These are phyloP conservation scores for Pachyuromys duprasi DNA, from an alignment of 2,797 vertebrate genomes.

Conservation along the genomic window DNA sequence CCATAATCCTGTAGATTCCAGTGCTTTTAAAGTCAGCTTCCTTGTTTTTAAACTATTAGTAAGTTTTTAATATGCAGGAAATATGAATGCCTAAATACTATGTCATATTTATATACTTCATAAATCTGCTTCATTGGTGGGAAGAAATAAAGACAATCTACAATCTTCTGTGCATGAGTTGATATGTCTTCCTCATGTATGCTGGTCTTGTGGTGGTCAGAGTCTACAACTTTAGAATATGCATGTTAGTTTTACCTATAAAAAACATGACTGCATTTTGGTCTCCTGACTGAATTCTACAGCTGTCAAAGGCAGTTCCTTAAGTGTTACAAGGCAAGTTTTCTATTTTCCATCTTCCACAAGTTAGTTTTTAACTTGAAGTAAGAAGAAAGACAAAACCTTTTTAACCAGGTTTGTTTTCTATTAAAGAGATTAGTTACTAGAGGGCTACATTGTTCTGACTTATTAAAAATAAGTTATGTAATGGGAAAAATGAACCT, in stretches of 20 bases:
- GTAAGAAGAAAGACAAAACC: neutral
- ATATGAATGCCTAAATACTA: neutral
- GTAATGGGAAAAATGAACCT: constrained; percentile 31
- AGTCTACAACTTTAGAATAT: neutral
- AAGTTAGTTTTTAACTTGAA: constrained; percentile 36
- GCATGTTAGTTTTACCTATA: too few species aligned
- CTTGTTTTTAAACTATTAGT: constrained; percentile 3
- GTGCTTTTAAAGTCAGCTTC: neutral
- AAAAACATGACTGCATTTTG: neutral
- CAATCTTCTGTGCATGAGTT: neutral
- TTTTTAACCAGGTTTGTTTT: constrained; percentile 1
- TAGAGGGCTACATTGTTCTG: neutral
- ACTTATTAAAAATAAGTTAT: neutral
- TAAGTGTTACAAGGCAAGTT: neutral
- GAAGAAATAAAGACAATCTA: neutral
- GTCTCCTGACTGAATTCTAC: neutral
- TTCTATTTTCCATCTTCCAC: neutral
- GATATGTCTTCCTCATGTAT: neutral
- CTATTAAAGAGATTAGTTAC: constrained; percentile 15
- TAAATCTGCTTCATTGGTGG: neutral
- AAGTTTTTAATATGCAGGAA: constrained; percentile 16
- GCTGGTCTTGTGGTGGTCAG: neutral
- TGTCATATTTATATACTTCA: neutral
- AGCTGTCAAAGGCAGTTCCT: neutral
- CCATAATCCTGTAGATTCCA: neutral